Conservation (phyloP, 2,888 invertebrate genomes). For the Ectemnius lituratus region DNA sequence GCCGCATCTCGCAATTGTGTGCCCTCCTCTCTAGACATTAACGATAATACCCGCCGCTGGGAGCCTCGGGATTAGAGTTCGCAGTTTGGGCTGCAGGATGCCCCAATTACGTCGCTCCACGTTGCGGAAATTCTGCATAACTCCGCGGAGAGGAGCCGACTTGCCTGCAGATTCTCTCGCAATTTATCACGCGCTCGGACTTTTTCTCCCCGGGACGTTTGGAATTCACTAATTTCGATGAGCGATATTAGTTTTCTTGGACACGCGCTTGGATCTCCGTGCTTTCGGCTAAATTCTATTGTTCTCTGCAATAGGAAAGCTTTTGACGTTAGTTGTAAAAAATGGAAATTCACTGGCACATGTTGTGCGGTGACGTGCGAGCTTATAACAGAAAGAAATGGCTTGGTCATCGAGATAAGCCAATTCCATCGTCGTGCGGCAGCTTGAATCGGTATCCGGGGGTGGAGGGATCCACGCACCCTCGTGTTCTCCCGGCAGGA, state of each 20-base stretch:
- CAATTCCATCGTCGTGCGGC: constrained; percentile 21
- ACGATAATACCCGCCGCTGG: constrained; percentile 2
- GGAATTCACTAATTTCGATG: not conserved
- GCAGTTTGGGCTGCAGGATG: not conserved
- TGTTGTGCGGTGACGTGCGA: not conserved
- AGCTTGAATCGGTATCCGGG: not conserved
- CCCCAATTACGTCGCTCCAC: constrained; percentile 2
- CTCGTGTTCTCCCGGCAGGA: constrained; percentile 30
- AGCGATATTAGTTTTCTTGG: no score
- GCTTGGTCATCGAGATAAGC: constrained; percentile 27
- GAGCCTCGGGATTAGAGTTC: constrained; percentile 4
- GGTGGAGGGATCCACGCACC: constrained; percentile 35
- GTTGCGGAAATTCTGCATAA: constrained; percentile 8
- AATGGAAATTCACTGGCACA: no score
- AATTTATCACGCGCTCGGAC: constrained; percentile 4
- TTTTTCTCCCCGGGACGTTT: not conserved
- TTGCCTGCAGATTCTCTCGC: not conserved
- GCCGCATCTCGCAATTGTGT: constrained; percentile 2
- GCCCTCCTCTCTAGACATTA: not conserved
- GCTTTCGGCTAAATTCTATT: no score
- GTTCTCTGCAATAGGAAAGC: no score
- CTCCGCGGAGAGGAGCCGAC: not conserved
- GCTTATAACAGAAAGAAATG: constrained; percentile 34
- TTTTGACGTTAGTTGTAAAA: no score
- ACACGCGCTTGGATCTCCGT: no score